Base-by-base conservation (phyloP, 2,888 invertebrate species). In the Plebejus argus region DNA sequence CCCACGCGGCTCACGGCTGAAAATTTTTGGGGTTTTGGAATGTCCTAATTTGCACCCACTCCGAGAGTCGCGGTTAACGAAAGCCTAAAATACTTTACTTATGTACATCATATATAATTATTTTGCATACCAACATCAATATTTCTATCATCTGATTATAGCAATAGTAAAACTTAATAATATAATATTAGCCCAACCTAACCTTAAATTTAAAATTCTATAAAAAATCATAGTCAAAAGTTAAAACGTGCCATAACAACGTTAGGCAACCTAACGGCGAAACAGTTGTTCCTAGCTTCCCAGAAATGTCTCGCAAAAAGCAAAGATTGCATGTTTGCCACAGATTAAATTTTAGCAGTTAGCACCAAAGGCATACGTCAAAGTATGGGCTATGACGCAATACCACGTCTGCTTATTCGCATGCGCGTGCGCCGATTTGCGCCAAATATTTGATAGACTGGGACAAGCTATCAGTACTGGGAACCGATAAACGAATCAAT, bases 361-460 rank as follows among this genome's bases (percentile, higher is more conserved):
- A 56, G 77, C 39, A 56, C 71, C 81, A 23, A 45, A 78, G 78
- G 78, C 82, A 80, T 83, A 81, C 84, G 84, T 84, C 84, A 83
- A 82, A 84, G 79, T 81, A 70, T 77, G 76, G 53, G 76, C 78
- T 82, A 79, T 84, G 84, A 84, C 84, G 84, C 78, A 82, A 84
- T 80, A 66, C 71, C 28, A 56, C 49, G 39, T 78, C 76, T 80
- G 79, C 78, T 75, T 78, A 15, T 70, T 74, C 56, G 76, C 77
- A 74, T 78, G 76, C 78, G 78, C 77, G 79, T 76, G 78, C 79
- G 79, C 78, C 71, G 77, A 76, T 78, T 77, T 61, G 74, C 76
- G 76, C 78, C 76, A 79, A 80, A 78, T 78, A 80, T 80, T 78
- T 77, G 77, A 78, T 79, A 79, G 78, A 78, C 79, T 18, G 56